Evolutionary conservation across 92 coral and sea anemone species (phyloP), one percentile per base, ranked within the genome.

Genomic region (Umimayanthus chanpuru): DNA sequence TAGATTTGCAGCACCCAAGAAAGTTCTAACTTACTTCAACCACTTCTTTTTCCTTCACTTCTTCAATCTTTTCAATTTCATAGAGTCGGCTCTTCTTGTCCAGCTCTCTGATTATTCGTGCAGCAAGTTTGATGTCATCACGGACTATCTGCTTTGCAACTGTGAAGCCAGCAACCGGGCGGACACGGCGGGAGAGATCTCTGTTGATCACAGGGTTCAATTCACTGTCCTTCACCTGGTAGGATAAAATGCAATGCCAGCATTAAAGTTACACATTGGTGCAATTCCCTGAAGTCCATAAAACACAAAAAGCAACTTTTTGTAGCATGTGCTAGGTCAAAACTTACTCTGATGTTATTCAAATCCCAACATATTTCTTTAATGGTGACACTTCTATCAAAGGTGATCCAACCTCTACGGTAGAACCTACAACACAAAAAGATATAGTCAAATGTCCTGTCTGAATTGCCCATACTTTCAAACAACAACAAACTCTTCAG

Each of bases 361-460:
- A 97, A 77, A 71, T 94, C 94, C 99, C 99, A 97, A 86, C 97
- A 95, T 38, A 97, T 97, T 89, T 97, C 98, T 79, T 97, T 97
- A 76, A 97, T 95, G 90, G 92, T 94, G 21, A 97, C 99, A 90
- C 96, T 94, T 55, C 98, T 90, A 89, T 97, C 96, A 92, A 97
- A 97, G 3, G 99, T 97, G 36, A 97, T 97, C 99, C 99, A 97
- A 5, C 99, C 99, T 72, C 99, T 91, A n/a, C 99, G 92, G 43
- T 87, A 89, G 84, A 97, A 97, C 73, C 99, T 97, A 41, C 14
- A 39, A 30, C 23, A 71, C 23, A 78, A 6, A 66, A 81, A 18
- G 64, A 55, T n/a, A 38, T n/a, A 21, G 30, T 65, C 18, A 43
- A 49, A 76, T 10, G 23, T 12, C 56, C 23, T 76, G 43, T 38